Evolutionary conservation across 1,140 invertebrate species (phyloP).

Genomic region (Bombus soroeensis): DNA sequence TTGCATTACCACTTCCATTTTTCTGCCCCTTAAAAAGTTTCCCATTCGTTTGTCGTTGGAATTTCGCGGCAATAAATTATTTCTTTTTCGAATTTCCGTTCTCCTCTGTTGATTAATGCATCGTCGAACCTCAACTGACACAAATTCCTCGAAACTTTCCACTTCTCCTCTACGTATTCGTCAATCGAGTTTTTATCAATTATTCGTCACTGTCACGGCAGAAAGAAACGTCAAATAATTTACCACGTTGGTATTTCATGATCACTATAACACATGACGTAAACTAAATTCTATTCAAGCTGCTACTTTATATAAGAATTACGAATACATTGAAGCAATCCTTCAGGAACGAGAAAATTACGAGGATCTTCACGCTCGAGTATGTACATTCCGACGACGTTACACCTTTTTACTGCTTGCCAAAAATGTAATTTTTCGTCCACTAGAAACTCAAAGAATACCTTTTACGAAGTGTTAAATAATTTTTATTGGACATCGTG

Average conservation of each 20-base stretch:
- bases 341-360: neutral
- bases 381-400: neutral
- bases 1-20: slow-evolving; percentile 7
- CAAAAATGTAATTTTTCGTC: neutral
- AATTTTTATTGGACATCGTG: neutral
- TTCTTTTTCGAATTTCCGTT: slow-evolving; percentile 8
- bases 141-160: neutral
- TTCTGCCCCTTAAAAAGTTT: slow-evolving; percentile 13
- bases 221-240: neutral
- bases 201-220: neutral
- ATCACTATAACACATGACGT: too few species aligned
- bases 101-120: neutral
- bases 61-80: slow-evolving; percentile 3
- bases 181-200: neutral
- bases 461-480: neutral
- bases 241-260: neutral
- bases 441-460: too few species aligned
- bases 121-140: neutral
- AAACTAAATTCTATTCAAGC: neutral
- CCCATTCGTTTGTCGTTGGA: too few species aligned
- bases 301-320: slow-evolving; percentile 31
- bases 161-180: neutral
- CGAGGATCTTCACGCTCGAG: neutral
- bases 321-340: slow-evolving; percentile 24
- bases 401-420: neutral